phyloP scores from a whole-genome alignment of 2,797 vertebrate species.

The Florisuga fusca region DNA sequence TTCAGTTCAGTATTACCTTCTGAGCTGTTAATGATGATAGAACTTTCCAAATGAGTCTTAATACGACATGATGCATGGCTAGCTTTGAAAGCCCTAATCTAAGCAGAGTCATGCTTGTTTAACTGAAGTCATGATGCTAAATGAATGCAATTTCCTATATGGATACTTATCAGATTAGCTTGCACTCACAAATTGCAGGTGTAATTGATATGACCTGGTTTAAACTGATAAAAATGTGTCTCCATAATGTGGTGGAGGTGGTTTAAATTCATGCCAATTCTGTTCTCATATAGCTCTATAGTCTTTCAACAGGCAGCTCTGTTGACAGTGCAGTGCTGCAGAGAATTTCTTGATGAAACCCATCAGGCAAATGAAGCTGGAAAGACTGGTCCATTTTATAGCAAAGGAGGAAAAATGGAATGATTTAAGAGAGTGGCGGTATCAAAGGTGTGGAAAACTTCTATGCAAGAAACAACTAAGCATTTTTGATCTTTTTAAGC shows the following conservation, averaged over 20 bases:
- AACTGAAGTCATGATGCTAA: slow-evolving; percentile 51
- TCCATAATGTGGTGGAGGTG: not conserved
- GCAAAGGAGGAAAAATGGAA: not conserved
- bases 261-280: not conserved
- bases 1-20: not conserved
- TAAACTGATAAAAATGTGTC: slow-evolving; percentile 2
- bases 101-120: slow-evolving; percentile 44
- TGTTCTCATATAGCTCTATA: not conserved
- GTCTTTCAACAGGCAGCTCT: not conserved
- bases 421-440: not conserved
- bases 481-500: not conserved
- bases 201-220: slow-evolving; percentile 16
- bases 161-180: not conserved
- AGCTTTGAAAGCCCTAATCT: slow-evolving; percentile 5
- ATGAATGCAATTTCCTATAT: slow-evolving; percentile 25
- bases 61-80: not conserved
- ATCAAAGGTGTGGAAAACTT: not conserved
- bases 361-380: not conserved
- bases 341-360: not conserved
- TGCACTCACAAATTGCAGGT: slow-evolving; percentile 26
- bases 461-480: not conserved
- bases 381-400: not conserved
- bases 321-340: not conserved
- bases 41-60: not conserved
- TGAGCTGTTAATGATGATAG: not conserved